Evolutionary conservation across 2,113 vertebrate genomes (phyloP).

Genomic region (Nycticebus coucang): DNA sequence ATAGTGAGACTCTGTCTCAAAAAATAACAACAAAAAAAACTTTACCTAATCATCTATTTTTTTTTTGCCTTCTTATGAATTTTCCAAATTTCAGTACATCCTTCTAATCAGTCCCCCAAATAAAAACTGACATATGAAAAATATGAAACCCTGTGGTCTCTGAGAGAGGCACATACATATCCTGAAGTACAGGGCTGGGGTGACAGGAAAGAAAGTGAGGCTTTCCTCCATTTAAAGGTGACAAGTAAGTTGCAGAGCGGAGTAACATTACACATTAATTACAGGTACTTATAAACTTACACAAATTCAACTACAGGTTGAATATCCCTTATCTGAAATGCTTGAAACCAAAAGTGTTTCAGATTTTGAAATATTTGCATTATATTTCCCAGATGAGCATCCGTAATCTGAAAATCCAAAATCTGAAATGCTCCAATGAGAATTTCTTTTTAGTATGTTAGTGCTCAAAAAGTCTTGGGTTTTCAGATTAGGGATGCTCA

Average conservation of each 20-base stretch:
- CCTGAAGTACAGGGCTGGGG: not conserved
- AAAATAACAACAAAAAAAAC: not conserved
- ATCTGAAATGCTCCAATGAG: not conserved
- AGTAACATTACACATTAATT: not conserved
- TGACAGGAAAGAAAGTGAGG: not conserved
- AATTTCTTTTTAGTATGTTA: not conserved
- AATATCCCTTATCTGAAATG: not conserved
- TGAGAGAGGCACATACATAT: not conserved
- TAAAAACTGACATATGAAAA: slow-evolving; percentile 19
- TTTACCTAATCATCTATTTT: not conserved
- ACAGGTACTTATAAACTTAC: not conserved
- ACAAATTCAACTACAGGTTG: slow-evolving; percentile 6
- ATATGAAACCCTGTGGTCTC: not conserved
- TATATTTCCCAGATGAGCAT: not conserved
- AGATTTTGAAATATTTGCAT: not conserved
- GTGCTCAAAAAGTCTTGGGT: not conserved
- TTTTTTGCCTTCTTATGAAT: not conserved
- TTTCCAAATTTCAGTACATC: not conserved
- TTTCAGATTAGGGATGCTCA: not conserved
- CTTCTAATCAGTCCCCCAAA: not conserved
- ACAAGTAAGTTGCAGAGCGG: not conserved
- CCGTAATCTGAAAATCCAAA: not conserved
- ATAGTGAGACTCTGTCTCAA: too few species aligned
- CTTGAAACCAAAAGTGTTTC: not conserved
- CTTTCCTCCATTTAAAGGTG: slow-evolving; percentile 9